Conservation (phyloP, 2,888 invertebrate genomes). For the Synergus laeviventris region DNA sequence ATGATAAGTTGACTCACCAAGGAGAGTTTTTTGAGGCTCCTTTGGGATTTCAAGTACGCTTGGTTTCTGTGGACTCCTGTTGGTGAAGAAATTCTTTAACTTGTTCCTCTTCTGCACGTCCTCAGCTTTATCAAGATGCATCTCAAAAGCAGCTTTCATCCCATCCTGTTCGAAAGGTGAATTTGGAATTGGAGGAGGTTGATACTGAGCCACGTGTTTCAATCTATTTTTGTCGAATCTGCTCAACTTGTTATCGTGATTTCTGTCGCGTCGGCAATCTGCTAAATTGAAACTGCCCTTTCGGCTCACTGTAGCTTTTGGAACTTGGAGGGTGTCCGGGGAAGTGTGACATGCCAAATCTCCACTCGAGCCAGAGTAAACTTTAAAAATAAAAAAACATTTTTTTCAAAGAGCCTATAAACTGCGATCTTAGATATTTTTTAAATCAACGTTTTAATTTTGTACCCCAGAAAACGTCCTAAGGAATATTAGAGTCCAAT, state of each 20-base stretch:
- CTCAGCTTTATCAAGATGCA: slow-evolving; percentile 78
- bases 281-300: slow-evolving; percentile 71
- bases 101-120: slow-evolving; percentile 77
- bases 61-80: slow-evolving; percentile 68
- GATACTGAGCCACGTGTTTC: slow-evolving; percentile 79
- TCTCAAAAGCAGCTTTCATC: slow-evolving; percentile 78
- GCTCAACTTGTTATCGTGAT: slow-evolving; percentile 75
- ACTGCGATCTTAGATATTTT: too few species aligned
- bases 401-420: neutral
- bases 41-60: slow-evolving; percentile 66
- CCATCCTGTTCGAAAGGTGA: slow-evolving; percentile 69
- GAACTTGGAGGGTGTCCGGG: slow-evolving; percentile 65
- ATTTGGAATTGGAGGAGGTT: slow-evolving; percentile 76
- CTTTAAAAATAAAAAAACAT: slow-evolving; percentile 51
- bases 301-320: slow-evolving; percentile 59
- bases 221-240: slow-evolving; percentile 67
- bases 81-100: slow-evolving; percentile 74
- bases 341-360: slow-evolving; percentile 63
- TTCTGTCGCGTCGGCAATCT: slow-evolving; percentile 56
- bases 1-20: slow-evolving; percentile 57
- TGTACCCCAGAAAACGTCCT: too few species aligned
- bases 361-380: slow-evolving; percentile 66
- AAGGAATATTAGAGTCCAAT: too few species aligned
- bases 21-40: slow-evolving; percentile 67
- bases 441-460: too few species aligned